These are phyloP conservation scores for Myopa tessellatipennis DNA, from an alignment of 2,888 invertebrate species.

Conservation along the genomic window DNA sequence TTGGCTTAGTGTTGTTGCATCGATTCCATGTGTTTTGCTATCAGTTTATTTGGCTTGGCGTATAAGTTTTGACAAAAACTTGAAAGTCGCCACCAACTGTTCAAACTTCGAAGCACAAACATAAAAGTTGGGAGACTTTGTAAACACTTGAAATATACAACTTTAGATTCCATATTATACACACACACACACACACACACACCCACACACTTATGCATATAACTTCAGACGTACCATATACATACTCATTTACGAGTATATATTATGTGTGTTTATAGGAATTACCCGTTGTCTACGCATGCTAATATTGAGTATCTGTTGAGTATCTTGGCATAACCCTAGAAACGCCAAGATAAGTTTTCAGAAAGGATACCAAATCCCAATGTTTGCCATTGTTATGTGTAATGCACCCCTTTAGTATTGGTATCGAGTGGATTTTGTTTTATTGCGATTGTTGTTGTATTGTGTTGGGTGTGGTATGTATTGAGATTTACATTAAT, in stretches of 20 bases:
- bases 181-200: not conserved
- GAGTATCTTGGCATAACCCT: slow-evolving; percentile 54
- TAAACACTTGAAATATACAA: slow-evolving; percentile 26
- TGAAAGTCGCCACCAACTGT: not conserved
- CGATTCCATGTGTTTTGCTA: not conserved
- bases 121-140: slow-evolving; percentile 28
- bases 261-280: not conserved
- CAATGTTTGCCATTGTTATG: not conserved
- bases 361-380: not conserved
- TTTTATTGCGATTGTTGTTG: not conserved
- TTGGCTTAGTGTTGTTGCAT: slow-evolving; percentile 7
- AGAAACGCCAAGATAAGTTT: slow-evolving; percentile 56
- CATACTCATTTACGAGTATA: not conserved
- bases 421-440: not conserved
- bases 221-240: not conserved
- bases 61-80: not conserved
- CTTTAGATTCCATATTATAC: slow-evolving; percentile 13
- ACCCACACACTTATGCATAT: slow-evolving; percentile 1
- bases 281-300: not conserved
- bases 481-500: no score
- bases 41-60: not conserved
- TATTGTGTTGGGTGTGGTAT: not conserved
- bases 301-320: slow-evolving; percentile 22
- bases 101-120: slow-evolving; percentile 2
- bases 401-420: not conserved